A percentile compares a stretch with the other conserved stretches of the same genome.
Evolutionary conservation across 2,797 vertebrate species (phyloP).

Genomic region (Loris lydekkerianus): DNA sequence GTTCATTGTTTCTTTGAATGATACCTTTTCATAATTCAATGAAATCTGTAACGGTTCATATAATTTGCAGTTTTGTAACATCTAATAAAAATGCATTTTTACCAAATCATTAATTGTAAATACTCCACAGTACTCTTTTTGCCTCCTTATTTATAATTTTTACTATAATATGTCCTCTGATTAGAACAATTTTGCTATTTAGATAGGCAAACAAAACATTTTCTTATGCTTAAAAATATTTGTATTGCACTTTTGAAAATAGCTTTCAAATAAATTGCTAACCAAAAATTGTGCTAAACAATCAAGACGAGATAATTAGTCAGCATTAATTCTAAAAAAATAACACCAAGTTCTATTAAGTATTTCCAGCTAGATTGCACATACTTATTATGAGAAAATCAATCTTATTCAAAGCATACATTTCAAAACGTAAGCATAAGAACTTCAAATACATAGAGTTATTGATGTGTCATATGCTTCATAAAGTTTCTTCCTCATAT

Average conservation of each 20-base stretch:
- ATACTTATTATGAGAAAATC: constrained; percentile 57
- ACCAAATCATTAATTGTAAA: neutral
- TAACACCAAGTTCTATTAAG: constrained; percentile 61
- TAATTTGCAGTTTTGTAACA: neutral
- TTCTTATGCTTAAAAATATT: constrained; percentile 49
- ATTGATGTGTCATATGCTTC: constrained; percentile 64
- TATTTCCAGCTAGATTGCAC: constrained; percentile 52
- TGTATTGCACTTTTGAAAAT: constrained; percentile 17
- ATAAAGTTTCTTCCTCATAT: constrained; percentile 75
- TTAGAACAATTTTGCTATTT: constrained; percentile 18
- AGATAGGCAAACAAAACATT: neutral
- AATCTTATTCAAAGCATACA: constrained; percentile 59
- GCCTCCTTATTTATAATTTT: neutral
- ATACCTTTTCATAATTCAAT: neutral
- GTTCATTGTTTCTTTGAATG: neutral
- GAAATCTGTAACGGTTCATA: neutral
- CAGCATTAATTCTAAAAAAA: constrained; percentile 52
- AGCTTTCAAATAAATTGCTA: constrained; percentile 52
- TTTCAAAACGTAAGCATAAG: constrained; percentile 56
- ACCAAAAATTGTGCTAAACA: constrained; percentile 57
- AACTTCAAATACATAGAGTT: constrained; percentile 50
- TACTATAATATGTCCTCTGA: neutral
- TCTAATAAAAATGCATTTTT: neutral
- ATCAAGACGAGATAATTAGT: constrained; percentile 40
- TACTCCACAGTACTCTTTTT: neutral